Percentiles rank a stretch among this genome's conserved stretches.
These are phyloP conservation scores for Isotomurus palustris DNA, from an alignment of 2,888 invertebrate species.

Conservation along the genomic window DNA sequence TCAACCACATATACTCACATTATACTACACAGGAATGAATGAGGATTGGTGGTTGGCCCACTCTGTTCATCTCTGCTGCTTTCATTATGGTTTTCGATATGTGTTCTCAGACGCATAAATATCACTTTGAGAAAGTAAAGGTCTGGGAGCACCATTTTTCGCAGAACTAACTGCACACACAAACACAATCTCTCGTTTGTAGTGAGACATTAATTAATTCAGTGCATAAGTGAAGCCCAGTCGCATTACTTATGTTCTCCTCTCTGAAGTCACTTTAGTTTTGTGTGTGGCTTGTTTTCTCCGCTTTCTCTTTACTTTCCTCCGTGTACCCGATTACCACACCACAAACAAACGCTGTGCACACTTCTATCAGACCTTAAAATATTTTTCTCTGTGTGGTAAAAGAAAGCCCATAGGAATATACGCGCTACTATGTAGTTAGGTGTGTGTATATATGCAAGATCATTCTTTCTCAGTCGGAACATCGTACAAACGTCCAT, in stretches of 20 bases:
- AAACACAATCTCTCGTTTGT: no score
- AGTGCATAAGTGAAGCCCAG: not conserved
- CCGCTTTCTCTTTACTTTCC: not conserved
- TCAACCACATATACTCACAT: not conserved
- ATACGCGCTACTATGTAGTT: not conserved
- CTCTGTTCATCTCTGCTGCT: not conserved
- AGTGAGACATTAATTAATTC: conserved; percentile 4
- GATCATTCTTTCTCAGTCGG: no score
- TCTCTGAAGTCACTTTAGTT: not conserved
- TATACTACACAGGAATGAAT: no score
- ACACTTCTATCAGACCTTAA: no score
- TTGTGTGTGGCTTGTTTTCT: not conserved
- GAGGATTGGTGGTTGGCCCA: no score
- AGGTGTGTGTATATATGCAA: not conserved
- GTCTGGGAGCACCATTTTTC: no score
- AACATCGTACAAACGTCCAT: conserved; percentile 9
- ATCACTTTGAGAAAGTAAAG: no score
- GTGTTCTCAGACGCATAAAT: conserved; percentile 2
- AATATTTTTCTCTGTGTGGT: no score
- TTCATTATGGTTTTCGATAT: not conserved
- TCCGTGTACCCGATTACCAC: not conserved
- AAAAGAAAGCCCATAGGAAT: no score
- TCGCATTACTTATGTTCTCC: not conserved
- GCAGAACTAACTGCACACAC: no score
- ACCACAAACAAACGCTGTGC: no score